Percentiles rank a stretch among this genome's conserved stretches.
Evolutionary conservation across 2,888 invertebrate species (phyloP).

Genomic region (Reticulitermes lucifugus): DNA sequence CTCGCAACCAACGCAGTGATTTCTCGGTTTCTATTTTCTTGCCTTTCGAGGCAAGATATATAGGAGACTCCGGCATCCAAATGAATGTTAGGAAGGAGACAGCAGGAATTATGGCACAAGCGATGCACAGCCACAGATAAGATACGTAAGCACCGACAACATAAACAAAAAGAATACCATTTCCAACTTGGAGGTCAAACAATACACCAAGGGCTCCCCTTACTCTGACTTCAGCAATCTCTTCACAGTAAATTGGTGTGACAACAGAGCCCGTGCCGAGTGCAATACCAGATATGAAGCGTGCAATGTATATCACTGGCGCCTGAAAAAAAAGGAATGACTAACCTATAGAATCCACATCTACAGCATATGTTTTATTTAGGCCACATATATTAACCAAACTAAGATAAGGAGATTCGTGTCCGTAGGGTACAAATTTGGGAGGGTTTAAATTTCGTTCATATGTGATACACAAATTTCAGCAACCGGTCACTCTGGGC

Average conservation of each 20-base stretch:
- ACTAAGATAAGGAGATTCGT: no score
- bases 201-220: conserved; percentile 66
- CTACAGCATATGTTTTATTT: no score
- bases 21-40: conserved; percentile 59
- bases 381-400: no score
- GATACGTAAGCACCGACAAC: conserved; percentile 59
- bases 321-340: background rate
- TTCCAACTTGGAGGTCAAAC: conserved; percentile 64
- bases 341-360: no score
- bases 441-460: no score
- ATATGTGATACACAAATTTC: no score
- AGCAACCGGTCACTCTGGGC: no score
- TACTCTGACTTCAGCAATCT: conserved; percentile 63
- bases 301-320: background rate
- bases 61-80: conserved; percentile 65
- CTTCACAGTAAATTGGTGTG: conserved; percentile 63
- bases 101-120: conserved; percentile 57
- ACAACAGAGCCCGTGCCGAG: conserved; percentile 61
- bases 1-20: conserved; percentile 61
- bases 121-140: conserved; percentile 58
- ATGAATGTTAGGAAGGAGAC: conserved; percentile 58
- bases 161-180: conserved; percentile 65
- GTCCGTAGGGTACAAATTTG: no score
- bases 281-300: conserved; percentile 63
- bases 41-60: conserved; percentile 55